Evolutionary conservation across 2,888 invertebrate genomes (phyloP).

Genomic region (Allolobophora icterica): DNA sequence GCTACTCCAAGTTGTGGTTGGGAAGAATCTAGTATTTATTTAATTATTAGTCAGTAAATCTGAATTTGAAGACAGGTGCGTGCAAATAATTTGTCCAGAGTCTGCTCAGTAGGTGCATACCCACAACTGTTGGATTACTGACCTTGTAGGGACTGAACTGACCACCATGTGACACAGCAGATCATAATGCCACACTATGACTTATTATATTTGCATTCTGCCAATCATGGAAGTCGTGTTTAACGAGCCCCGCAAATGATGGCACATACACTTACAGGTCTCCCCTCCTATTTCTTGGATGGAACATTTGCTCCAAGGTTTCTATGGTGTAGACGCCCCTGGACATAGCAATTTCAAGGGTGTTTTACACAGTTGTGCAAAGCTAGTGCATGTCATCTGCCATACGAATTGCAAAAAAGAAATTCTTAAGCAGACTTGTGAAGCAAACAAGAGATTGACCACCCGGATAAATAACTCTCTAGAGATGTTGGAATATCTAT

Average conservation of each 20-base stretch:
- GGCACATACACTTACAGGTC: too few species aligned
- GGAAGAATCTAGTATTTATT: not conserved
- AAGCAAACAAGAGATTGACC: not conserved
- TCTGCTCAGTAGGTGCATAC: not conserved
- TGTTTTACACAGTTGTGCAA: not conserved
- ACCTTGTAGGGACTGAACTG: not conserved
- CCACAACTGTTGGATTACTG: not conserved
- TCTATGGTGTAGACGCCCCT: too few species aligned
- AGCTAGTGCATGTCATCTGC: not conserved
- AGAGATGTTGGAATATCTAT: not conserved
- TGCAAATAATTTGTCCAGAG: not conserved
- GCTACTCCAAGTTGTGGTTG: not conserved
- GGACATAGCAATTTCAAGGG: not conserved
- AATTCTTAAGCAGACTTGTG: not conserved
- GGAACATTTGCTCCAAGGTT: too few species aligned
- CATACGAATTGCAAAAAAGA: not conserved
- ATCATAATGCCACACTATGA: too few species aligned
- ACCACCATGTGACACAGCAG: too few species aligned
- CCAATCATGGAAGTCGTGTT: too few species aligned
- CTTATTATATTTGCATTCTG: too few species aligned
- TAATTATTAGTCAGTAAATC: not conserved
- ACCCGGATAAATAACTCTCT: not conserved
- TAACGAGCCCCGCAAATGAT: too few species aligned
- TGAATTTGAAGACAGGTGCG: not conserved
- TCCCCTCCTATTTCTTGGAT: too few species aligned